These are phyloP conservation scores for Manis pentadactyla DNA, from an alignment of 2,797 vertebrate genomes.

Conservation along the genomic window DNA sequence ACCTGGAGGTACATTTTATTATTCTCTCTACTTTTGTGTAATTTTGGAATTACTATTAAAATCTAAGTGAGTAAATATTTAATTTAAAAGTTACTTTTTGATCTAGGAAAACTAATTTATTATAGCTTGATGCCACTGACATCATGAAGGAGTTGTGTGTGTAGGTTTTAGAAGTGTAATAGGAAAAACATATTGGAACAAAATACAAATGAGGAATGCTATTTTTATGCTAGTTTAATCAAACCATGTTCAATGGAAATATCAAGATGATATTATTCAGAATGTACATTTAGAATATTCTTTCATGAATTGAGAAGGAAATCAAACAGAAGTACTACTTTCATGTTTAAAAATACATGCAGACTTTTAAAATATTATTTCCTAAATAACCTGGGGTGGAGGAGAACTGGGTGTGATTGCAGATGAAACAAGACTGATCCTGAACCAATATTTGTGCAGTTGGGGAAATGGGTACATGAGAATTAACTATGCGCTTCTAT, in stretches of 20 bases:
- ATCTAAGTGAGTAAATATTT: neutral
- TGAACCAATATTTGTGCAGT: neutral
- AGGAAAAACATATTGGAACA: neutral
- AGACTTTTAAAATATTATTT: neutral
- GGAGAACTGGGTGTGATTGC: neutral
- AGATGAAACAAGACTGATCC: neutral
- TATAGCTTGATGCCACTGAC: neutral
- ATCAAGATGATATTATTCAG: neutral
- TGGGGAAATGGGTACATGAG: neutral
- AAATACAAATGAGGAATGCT: conserved; percentile 54
- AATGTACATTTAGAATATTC: neutral
- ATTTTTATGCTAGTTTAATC: conserved; percentile 41
- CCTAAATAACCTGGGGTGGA: neutral
- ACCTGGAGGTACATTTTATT: neutral
- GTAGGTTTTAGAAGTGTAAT: neutral
- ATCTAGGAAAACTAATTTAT: neutral
- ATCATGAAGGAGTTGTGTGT: neutral
- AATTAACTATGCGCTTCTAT: neutral
- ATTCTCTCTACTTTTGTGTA: neutral
- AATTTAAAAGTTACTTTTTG: neutral
- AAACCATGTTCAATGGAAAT: conserved; percentile 2
- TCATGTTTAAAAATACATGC: neutral
- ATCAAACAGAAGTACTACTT: neutral
- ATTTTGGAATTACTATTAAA: neutral
- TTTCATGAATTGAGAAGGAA: neutral